Base-by-base conservation (phyloP, 2,888 invertebrate species). In the Hypercompe scribonia region DNA sequence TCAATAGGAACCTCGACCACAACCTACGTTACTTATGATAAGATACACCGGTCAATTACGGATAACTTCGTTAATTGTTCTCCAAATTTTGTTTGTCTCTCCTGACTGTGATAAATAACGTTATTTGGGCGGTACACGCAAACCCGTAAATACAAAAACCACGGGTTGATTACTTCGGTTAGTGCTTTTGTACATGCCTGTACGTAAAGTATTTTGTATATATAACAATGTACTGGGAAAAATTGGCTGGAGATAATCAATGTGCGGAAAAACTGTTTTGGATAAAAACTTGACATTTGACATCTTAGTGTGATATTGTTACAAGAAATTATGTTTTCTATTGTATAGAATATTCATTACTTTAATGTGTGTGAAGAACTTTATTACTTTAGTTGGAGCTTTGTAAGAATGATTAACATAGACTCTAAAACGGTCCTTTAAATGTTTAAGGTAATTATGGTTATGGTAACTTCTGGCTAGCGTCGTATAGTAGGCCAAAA, bases 101-200 rank as follows among this genome's bases (percentile, higher is more conserved):
- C 28, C 28, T 61, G 61, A 61, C 61, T 63, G 36, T 75, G 74
- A 78, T 70, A 77, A 74, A 80, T 78, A 63, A 65, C 72, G 65
- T 73, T 74, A 80, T 77, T 73, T 80, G 73, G 68, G 46, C 58
- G 69, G 54, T n/a, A 24, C 21, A 39, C 68, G 61, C 58, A 61
- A 61, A 61, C 36, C 68, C 68, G 68, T 68, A 61, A 68, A 68
- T 68, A 68, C 61, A 61, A 68, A 61, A 70, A 58, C 67, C 46
- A 50, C 46, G 50, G 36, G 61, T 64, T 34, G 63, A 65, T 65
- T 71, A 36, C 65, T 65, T 28, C n/a, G 50, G 65, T 65, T 46
- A 64, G 36, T 65, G 70, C 63, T 50, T 46, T 65, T 50, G 63
- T 54, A 36, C 65, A 36, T 65, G 54, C 65, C 65, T 65, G 28